A percentile compares a stretch with the other conserved stretches of the same genome.
These are phyloP conservation scores for Dicyrtomina minuta DNA, from an alignment of 2,888 invertebrate genomes.

Conservation along the genomic window DNA sequence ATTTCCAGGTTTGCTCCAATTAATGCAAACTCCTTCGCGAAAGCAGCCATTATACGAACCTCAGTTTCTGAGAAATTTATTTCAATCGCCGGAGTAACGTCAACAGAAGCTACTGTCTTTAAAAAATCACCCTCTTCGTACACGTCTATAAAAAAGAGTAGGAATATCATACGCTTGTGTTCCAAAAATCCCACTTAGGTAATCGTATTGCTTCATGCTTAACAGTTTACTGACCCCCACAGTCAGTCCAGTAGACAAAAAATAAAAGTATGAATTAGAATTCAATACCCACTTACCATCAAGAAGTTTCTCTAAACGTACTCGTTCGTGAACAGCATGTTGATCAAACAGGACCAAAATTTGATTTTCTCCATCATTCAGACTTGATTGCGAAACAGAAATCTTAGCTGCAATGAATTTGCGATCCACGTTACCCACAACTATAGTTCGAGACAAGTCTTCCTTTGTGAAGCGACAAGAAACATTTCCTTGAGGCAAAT, in stretches of 20 bases:
- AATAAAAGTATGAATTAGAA: background rate
- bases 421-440: constrained; percentile 72
- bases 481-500: background rate
- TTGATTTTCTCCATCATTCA: constrained; percentile 57
- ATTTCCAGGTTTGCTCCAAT: constrained; percentile 64
- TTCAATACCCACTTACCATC: constrained; percentile 58
- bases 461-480: constrained; percentile 38
- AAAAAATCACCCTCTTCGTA: constrained; percentile 7
- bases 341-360: constrained; percentile 75
- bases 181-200: background rate
- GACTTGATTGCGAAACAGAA: constrained; percentile 37
- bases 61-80: constrained; percentile 30
- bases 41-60: constrained; percentile 60
- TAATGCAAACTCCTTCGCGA: constrained; percentile 61
- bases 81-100: constrained; percentile 33
- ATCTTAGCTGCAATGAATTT: constrained; percentile 68
- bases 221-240: background rate
- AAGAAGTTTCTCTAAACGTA: constrained; percentile 71
- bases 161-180: too few relatives aligned
- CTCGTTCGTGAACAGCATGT: constrained; percentile 83
- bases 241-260: too few relatives aligned
- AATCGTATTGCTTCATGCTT: background rate
- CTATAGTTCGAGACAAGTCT: constrained; percentile 57
- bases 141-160: constrained; percentile 34
- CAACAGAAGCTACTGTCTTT: constrained; percentile 1